Base-by-base conservation (phyloP, 2,888 invertebrate species). In the Dynastes grantii region DNA sequence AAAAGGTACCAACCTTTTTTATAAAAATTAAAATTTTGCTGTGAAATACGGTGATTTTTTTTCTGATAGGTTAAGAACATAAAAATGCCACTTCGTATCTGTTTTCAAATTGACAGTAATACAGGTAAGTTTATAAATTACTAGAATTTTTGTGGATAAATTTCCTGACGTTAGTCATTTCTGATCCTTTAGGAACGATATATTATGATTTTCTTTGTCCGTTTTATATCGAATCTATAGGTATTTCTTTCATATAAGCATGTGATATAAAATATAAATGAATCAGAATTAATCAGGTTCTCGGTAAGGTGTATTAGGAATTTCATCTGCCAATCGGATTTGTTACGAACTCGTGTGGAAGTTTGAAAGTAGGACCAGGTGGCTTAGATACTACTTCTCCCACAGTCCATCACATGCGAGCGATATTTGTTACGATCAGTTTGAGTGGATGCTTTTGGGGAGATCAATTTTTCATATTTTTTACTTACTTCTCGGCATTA, bases 331-430 rank as follows among this genome's bases (percentile, higher is more conserved):
- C 85, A 83, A 85, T 84, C 84, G 82, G 84, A 84, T 85, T 83
- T 82, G 80, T 80, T 80, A 82, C 80, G 82, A 84, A 83, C 82
- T 82, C 81, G 79, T 82, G 83, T 81, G 84, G 81, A 83, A 83
- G 83, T 83, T 85, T 82, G 82, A 81, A 85, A 84, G 83, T 81
- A 82, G 83, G 81, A 82, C 79, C 87, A 87, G 87, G 84, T 87
- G 87, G 80, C 81, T 81, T 81, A 82, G 84, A 85, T 84, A 84
- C 81, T 78, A 83, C 82, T 84, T 84, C 84, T 87, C 87, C 85
- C 87, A 87, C 87, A 85, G 86, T 87, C 85, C 85, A 87, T 87
- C 87, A 87, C 85, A 84, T 84, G 84, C 82, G 82, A 84, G 82
- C 82, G 85, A 84, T 85, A 85, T 86, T 85, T 84, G 85, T 85